Evolutionary conservation across 2,113 vertebrate species (phyloP), one percentile per base, ranked within the genome.

Genomic region (Nothocercus julius): DNA sequence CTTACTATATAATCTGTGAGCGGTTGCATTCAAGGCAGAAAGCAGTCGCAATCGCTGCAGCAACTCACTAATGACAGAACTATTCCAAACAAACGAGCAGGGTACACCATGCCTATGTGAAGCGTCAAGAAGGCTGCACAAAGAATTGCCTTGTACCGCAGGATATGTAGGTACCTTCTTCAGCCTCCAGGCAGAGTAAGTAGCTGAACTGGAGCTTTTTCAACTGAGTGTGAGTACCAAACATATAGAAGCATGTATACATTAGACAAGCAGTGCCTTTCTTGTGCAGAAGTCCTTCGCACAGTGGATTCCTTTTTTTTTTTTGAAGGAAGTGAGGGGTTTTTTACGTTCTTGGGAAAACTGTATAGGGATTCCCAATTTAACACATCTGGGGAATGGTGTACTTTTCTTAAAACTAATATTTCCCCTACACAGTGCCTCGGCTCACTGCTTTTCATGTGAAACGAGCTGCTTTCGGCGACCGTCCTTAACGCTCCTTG

Each of bases 201-300:
- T 62, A 94, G 93, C 75, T 94, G 80, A 96, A 89, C 87, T 82
- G 87, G 90, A 95, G 81, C 95, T 97, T 96, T 97, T 93, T 97
- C 62, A 67, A 92, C 94, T 95, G 95, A 97, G 69, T 93, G 77
- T 49, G 75, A 81, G 76, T 92, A 11, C 34, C 82, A 20, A 66
- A 47, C 78, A 38, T 79, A 75, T n/a, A 88, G 2, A 92, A 82
- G 90, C 97, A 97, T 96, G 95, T 97, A 51, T 69, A 44, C 27
- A 5, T 88, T 91, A 84, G 24, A 88, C 78, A 95, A 97, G 91
- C 73, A 85, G 97, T 97, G 97, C 97, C 98, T 98, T 97, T 94
- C 83, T 92, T 95, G 93, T 92, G 85, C 90, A 91, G 82, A 82
- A 95, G 74, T 84, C 85, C 74, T 82, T 68, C 82, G 89, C 17